phyloP scores from a whole-genome alignment of 2,888 invertebrate genomes.

The Protodeltote pygarga region DNA sequence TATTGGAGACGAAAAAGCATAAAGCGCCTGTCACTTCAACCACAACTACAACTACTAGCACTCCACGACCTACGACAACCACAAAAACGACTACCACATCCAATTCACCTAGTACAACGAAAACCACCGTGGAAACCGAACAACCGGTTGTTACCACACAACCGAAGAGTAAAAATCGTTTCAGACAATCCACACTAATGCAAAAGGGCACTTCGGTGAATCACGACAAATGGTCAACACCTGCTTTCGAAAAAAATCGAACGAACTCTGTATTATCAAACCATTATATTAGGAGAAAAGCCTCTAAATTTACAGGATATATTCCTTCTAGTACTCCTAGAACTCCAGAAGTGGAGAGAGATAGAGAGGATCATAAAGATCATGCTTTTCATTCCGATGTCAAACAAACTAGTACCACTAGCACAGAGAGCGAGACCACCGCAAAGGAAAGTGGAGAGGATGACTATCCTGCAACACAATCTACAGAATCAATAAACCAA shows the following conservation, averaged over 20 bases:
- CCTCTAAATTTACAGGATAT: constrained; percentile 80
- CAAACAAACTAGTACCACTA: constrained; percentile 39
- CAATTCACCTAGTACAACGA: constrained; percentile 27
- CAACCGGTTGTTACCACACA: constrained; percentile 49
- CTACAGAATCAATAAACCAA: constrained; percentile 50
- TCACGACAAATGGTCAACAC: constrained; percentile 75
- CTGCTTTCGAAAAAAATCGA: constrained; percentile 55
- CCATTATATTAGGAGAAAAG: constrained; percentile 69
- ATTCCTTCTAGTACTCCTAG: constrained; percentile 63
- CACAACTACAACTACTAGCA: constrained; percentile 47
- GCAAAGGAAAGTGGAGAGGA: too few relatives aligned
- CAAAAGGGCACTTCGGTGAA: constrained; percentile 81
- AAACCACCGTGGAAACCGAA: constrained; percentile 37
- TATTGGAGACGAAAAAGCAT: constrained; percentile 35
- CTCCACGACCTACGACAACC: constrained; percentile 39
- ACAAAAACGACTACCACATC: constrained; percentile 16
- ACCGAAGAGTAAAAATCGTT: constrained; percentile 72
- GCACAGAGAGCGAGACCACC: too few relatives aligned
- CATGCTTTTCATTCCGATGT: constrained; percentile 39
- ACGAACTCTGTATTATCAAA: constrained; percentile 44
- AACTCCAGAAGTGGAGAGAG: constrained; percentile 52
- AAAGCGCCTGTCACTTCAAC: constrained; percentile 53
- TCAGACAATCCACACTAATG: constrained; percentile 77
- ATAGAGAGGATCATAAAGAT: constrained; percentile 60
- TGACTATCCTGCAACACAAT: constrained; percentile 27